phyloP scores from a whole-genome alignment of 2,797 vertebrate genomes.

The Sebastes iracundus region DNA sequence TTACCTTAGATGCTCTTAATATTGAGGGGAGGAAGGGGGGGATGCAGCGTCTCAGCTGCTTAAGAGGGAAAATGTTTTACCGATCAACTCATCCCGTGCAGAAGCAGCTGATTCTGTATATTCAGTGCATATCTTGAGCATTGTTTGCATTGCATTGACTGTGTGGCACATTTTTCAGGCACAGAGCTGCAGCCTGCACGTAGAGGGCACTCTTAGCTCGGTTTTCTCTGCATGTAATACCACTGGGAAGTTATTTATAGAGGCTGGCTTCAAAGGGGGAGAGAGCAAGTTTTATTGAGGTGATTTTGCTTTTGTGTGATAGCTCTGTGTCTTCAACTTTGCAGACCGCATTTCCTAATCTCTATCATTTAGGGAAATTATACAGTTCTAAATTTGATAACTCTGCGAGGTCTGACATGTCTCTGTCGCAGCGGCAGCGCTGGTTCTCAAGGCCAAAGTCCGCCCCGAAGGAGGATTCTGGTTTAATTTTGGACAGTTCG shows the following conservation, averaged over 20 bases:
- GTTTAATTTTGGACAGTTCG: conserved; percentile 23
- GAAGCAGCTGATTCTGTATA: conserved; percentile 9
- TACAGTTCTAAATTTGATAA: background rate
- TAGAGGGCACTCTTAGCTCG: conserved; percentile 77
- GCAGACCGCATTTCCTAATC: conserved; percentile 16
- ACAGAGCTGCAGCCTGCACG: conserved; percentile 34
- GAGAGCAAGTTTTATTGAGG: conserved; percentile 52
- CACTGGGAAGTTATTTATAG: conserved; percentile 68
- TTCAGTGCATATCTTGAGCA: background rate
- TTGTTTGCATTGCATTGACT: conserved; percentile 1
- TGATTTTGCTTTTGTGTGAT: conserved; percentile 51
- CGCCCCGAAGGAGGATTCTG: background rate
- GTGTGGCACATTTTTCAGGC: conserved; percentile 24
- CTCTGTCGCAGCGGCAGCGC: background rate
- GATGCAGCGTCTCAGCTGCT: background rate
- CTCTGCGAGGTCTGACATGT: background rate
- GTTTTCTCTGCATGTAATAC: conserved; percentile 51
- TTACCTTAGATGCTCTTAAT: conserved; percentile 37
- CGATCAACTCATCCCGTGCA: background rate
- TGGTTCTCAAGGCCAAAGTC: conserved; percentile 1
- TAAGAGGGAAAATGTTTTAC: conserved; percentile 18
- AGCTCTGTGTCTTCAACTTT: conserved; percentile 30
- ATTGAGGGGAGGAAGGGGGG: background rate
- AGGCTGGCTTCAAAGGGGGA: conserved; percentile 58
- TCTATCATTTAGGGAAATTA: conserved; percentile 14